Evolutionary conservation across 2,113 vertebrate species (phyloP).

Genomic region (Alligator sinensis): DNA sequence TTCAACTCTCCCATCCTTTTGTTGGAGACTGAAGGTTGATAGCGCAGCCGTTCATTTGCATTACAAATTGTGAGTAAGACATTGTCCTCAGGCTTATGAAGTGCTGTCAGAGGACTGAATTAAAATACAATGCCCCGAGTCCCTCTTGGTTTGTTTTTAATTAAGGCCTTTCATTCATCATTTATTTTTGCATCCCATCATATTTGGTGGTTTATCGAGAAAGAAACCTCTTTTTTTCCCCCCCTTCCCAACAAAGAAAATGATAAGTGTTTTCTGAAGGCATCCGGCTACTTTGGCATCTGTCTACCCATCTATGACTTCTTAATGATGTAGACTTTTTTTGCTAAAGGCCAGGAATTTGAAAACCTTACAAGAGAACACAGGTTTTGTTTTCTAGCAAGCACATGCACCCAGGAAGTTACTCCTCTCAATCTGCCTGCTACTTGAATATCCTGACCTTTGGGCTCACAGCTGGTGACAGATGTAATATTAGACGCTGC

Average conservation of each 20-base stretch:
- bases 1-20: not conserved
- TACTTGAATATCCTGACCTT: not conserved
- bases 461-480: not conserved
- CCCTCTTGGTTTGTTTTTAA: constrained; percentile 49
- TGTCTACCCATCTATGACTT: not conserved
- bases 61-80: not conserved
- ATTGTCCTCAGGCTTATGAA: constrained; percentile 27
- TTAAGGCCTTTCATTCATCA: constrained; percentile 63
- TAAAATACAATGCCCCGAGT: constrained; percentile 39
- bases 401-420: no score
- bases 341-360: not conserved
- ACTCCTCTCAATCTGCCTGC: not conserved
- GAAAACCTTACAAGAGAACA: not conserved
- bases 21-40: not conserved
- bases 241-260: not conserved
- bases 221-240: not conserved
- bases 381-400: not conserved
- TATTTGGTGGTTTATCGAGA: not conserved
- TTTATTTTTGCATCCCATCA: constrained; percentile 37
- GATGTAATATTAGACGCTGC: rapidly evolving
- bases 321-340: not conserved
- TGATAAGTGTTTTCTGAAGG: constrained; percentile 27
- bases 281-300: not conserved
- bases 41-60: constrained; percentile 9
- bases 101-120: constrained; percentile 36